Conservation (phyloP, 2,888 invertebrate genomes). For the Emmelina monodactyla region DNA sequence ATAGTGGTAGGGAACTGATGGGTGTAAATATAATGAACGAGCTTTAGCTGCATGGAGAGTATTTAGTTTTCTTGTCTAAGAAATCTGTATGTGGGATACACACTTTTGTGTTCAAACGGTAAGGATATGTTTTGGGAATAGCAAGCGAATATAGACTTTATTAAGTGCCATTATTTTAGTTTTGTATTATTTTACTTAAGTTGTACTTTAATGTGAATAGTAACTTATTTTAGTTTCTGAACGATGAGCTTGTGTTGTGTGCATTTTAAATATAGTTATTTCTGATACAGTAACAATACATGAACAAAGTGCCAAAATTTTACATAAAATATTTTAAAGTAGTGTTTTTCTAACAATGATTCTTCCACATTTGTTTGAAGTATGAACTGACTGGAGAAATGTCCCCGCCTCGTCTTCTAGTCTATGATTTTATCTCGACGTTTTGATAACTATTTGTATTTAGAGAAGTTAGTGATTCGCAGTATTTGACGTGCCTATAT, state of each 20-base stretch:
- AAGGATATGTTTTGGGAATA: no score
- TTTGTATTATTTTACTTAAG: no score
- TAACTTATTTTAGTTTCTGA: slow-evolving; percentile 35
- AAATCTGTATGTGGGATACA: no score
- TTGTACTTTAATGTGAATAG: slow-evolving; percentile 24
- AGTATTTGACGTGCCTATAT: no score
- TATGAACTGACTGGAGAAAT: slow-evolving; percentile 21
- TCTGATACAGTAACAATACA: slow-evolving; percentile 5
- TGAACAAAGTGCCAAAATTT: slow-evolving; percentile 26
- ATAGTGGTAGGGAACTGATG: no score
- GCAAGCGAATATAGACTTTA: no score
- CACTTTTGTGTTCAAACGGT: no score
- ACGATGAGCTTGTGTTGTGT: slow-evolving; percentile 1
- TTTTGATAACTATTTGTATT: not conserved
- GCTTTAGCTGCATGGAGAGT: no score
- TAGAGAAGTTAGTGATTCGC: no score
- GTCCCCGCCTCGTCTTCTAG: slow-evolving; percentile 26
- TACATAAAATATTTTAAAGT: slow-evolving; percentile 16
- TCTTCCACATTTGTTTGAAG: slow-evolving; percentile 1
- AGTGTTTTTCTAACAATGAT: slow-evolving; percentile 1
- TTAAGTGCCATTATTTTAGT: no score
- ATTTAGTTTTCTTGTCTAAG: no score
- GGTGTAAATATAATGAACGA: not conserved
- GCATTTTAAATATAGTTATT: not conserved
- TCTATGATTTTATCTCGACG: slow-evolving; percentile 13